A percentile compares a stretch with the other conserved stretches of the same genome.
Evolutionary conservation across 1,140 invertebrate genomes (phyloP).

Genomic region (Prorops nasuta): DNA sequence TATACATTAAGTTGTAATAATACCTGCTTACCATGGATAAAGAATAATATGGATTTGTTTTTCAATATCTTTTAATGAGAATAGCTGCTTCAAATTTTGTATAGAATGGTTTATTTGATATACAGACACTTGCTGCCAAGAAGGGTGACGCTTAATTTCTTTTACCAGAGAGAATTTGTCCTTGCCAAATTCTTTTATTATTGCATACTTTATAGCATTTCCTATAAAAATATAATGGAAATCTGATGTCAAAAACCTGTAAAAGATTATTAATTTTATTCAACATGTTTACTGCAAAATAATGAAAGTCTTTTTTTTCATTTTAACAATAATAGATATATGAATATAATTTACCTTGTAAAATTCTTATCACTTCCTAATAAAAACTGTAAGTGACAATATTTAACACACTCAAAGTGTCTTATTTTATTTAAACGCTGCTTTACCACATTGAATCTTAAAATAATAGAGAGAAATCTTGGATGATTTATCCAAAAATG

Average conservation of each 20-base stretch:
- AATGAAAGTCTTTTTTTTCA: not conserved
- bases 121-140: not conserved
- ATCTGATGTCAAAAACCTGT: not conserved
- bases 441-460: too few species aligned
- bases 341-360: too few species aligned
- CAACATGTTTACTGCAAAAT: not conserved
- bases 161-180: not conserved
- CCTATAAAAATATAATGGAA: not conserved
- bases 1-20: not conserved
- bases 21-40: not conserved
- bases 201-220: not conserved
- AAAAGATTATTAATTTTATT: not conserved
- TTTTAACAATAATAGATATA: too few species aligned
- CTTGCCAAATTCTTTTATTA: not conserved
- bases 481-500: too few species aligned
- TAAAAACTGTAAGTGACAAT: too few species aligned
- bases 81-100: not conserved
- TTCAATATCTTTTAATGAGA: not conserved
- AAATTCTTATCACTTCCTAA: too few species aligned
- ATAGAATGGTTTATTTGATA: not conserved
- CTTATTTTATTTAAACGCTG: too few species aligned
- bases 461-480: too few species aligned
- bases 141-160: not conserved
- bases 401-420: too few species aligned
- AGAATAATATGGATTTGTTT: slow-evolving; percentile 6